These are phyloP conservation scores for Bursaphelenchus okinawaensis DNA, from an alignment of 2,888 invertebrate genomes.

Conservation along the genomic window DNA sequence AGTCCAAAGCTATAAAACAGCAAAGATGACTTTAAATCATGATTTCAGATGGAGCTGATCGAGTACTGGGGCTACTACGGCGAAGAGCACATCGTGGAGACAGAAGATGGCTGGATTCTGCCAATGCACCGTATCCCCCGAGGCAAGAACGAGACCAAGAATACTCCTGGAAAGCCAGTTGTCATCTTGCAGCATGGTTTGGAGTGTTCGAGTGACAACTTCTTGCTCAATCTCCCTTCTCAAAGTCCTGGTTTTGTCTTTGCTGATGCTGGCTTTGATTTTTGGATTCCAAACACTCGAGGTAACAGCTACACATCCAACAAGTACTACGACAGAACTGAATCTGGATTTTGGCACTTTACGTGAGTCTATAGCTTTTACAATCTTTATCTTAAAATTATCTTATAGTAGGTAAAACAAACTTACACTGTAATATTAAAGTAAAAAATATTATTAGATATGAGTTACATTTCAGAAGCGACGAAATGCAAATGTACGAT, in stretches of 20 bases:
- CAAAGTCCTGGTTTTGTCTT: not conserved
- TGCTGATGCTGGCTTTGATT: not conserved
- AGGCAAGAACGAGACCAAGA: constrained; percentile 26
- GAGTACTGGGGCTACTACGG: constrained; percentile 61
- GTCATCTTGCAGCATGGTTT: constrained; percentile 61
- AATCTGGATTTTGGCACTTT: constrained; percentile 32
- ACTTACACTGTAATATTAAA: too few relatives aligned
- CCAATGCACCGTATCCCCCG: constrained; percentile 63
- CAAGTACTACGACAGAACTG: constrained; percentile 34
- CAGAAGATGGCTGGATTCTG: constrained; percentile 62
- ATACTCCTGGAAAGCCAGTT: not conserved
- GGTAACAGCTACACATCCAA: constrained; percentile 57
- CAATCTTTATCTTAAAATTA: too few relatives aligned
- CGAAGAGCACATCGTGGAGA: constrained; percentile 60
- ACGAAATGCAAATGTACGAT: constrained; percentile 5
- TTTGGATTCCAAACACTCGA: constrained; percentile 67
- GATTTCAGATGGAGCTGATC: constrained; percentile 55
- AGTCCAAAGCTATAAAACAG: too few relatives aligned
- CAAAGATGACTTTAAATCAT: too few relatives aligned
- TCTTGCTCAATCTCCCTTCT: not conserved
- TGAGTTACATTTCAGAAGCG: not conserved
- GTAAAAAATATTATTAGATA: not conserved
- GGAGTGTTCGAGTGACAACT: constrained; percentile 32
- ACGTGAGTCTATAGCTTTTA: constrained; percentile 73
- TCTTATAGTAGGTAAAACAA: too few relatives aligned